phyloP scores from a whole-genome alignment of 2,888 invertebrate genomes.

The Incurvaria masculella region DNA sequence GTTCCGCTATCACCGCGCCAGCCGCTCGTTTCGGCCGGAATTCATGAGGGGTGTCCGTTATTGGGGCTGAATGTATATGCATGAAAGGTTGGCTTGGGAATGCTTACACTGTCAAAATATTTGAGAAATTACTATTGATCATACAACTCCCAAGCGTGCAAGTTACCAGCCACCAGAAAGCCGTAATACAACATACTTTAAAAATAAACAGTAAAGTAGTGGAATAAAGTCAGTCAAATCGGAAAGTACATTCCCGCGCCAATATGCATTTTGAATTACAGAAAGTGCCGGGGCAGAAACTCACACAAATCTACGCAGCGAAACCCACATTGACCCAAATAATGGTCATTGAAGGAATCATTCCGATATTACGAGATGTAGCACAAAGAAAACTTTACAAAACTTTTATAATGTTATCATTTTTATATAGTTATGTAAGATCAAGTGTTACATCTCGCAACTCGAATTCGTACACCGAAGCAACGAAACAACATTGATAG shows the following conservation, averaged over 20 bases:
- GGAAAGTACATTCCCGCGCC: conserved; percentile 55
- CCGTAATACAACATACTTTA: neutral
- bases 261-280: conserved; percentile 19
- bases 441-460: no score
- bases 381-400: no score
- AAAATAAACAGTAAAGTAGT: neutral
- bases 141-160: neutral
- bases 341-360: no score
- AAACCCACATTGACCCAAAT: no score
- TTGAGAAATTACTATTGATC: neutral
- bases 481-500: no score
- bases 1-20: conserved; percentile 11
- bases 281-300: conserved; percentile 24
- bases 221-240: conserved; percentile 31
- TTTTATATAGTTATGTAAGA: no score
- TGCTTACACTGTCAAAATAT: neutral
- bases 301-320: conserved; percentile 34
- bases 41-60: neutral
- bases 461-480: no score
- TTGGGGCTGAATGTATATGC: conserved; percentile 15
- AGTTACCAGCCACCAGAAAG: neutral
- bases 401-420: no score
- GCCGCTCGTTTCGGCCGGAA: conserved; percentile 6
- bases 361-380: no score
- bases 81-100: neutral